Evolutionary conservation across 2,888 invertebrate genomes (phyloP).

Genomic region (Apotomis turbidana): DNA sequence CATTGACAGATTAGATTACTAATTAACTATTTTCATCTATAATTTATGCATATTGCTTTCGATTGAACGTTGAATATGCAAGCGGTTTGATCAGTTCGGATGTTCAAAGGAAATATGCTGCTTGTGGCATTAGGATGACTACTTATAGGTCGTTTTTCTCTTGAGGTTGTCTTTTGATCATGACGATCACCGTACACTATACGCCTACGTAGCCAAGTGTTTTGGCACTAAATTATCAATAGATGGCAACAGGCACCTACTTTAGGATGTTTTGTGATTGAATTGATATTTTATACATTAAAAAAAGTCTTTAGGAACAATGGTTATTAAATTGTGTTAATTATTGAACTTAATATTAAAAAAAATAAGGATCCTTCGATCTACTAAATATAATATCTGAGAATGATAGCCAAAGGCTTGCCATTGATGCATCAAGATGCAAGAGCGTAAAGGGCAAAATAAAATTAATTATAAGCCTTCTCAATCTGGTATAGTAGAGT

Average conservation of each 20-base stretch:
- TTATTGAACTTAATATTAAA: no score
- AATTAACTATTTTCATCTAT: conserved; percentile 39
- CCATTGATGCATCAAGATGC: no score
- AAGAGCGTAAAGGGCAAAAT: not conserved
- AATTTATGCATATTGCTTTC: conserved; percentile 37
- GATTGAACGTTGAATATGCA: conserved; percentile 34
- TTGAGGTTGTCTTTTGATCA: not conserved
- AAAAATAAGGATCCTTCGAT: no score
- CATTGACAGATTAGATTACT: conserved; percentile 30
- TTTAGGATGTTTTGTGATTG: not conserved
- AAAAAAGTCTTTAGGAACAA: no score
- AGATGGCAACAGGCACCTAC: not conserved
- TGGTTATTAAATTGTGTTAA: no score
- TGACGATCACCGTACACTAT: not conserved
- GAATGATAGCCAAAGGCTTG: no score
- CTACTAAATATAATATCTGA: no score
- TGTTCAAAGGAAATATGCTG: not conserved
- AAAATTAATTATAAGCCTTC: not conserved
- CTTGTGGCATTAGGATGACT: not conserved
- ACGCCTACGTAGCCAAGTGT: not conserved
- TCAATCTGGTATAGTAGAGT: no score
- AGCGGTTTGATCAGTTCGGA: conserved; percentile 12
- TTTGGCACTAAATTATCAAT: conserved; percentile 3
- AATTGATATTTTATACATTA: not conserved
- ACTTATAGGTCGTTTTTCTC: not conserved